Evolutionary conservation across 2,888 invertebrate genomes (phyloP).

Genomic region (Ommatoiulus sabulosus): DNA sequence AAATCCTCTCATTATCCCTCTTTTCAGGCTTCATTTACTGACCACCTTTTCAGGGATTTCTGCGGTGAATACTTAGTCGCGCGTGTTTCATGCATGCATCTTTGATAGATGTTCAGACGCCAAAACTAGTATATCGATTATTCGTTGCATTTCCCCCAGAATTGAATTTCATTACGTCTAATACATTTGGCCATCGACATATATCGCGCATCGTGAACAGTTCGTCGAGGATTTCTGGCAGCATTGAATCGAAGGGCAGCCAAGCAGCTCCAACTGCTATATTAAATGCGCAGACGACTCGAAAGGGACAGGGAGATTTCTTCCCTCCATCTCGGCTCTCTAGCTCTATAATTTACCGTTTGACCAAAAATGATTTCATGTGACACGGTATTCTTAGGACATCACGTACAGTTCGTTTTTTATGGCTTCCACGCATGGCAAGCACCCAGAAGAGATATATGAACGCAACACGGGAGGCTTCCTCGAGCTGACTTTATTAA

Average conservation of each 20-base stretch:
- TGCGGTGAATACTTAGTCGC: background rate
- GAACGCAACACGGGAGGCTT: background rate
- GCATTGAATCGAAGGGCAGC: slow-evolving; percentile 12
- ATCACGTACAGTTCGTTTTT: slow-evolving; percentile 31
- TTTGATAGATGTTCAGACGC: slow-evolving; percentile 20
- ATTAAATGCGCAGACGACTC: slow-evolving; percentile 35
- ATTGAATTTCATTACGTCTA: slow-evolving; percentile 45
- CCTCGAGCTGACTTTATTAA: background rate
- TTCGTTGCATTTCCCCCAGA: slow-evolving; percentile 29
- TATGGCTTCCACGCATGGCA: background rate
- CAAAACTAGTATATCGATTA: slow-evolving; percentile 44
- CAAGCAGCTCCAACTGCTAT: slow-evolving; percentile 20
- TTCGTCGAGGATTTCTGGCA: slow-evolving; percentile 42
- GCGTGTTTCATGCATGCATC: slow-evolving; percentile 6
- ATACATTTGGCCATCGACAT: slow-evolving; percentile 37
- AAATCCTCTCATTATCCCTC: background rate
- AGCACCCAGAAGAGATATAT: background rate
- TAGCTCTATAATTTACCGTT: slow-evolving; percentile 40
- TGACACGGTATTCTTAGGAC: background rate
- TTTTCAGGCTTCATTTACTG: background rate
- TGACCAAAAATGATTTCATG: slow-evolving; percentile 39
- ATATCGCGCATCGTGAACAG: background rate
- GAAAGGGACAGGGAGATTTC: background rate
- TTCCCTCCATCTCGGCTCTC: background rate
- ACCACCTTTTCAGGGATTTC: slow-evolving; percentile 29